Evolutionary conservation across 2,113 vertebrate genomes (phyloP), one percentile per base, ranked within the genome.

Genomic region (Istiophorus platypterus): DNA sequence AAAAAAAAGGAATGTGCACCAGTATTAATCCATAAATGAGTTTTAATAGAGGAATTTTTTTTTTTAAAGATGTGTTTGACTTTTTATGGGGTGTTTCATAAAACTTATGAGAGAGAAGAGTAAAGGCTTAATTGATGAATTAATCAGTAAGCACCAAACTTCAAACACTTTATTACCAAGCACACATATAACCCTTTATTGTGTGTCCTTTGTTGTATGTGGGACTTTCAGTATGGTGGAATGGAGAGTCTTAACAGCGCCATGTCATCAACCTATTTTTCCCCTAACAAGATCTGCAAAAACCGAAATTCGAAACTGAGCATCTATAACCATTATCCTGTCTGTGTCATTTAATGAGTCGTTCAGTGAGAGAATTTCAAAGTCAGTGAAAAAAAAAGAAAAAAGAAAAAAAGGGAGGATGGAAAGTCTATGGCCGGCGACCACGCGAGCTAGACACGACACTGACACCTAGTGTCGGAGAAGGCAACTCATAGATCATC

Each of bases 381-480:
- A 73, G 71, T 71, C 66, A 69, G 45, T 69, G n/a, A n/a, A n/a
- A n/a, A n/a, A n/a, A n/a, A n/a, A n/a, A n/a, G 72, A 70, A 61
- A 76, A 77, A 67, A 39, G 18, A n/a, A 73, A 70, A 61, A 76
- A 77, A 67, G 45, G 18, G 56, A 78, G 68, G 47, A 68, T 83
- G 77, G 71, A 82, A 80, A 85, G 58, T 62, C 31, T 75, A 58
- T 34, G 41, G 39, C 56, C 9, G 31, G 58, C 63, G n/a, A 37
- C 47, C 22, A 17, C 15, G 77, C 41, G 80, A 82, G 80, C 69
- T 34, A 87, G 45, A 90, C 90, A 76, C 90, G 34, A 93, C 75
- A 92, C 89, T 94, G 93, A 91, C 92, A 90, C 84, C 92, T 94
- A 92, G 93, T 93, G 93, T 88, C 74, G 24, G 58, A 68, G 42